phyloP scores from a whole-genome alignment of 2,888 invertebrate genomes.

The Hydroisotoma schaefferi region DNA sequence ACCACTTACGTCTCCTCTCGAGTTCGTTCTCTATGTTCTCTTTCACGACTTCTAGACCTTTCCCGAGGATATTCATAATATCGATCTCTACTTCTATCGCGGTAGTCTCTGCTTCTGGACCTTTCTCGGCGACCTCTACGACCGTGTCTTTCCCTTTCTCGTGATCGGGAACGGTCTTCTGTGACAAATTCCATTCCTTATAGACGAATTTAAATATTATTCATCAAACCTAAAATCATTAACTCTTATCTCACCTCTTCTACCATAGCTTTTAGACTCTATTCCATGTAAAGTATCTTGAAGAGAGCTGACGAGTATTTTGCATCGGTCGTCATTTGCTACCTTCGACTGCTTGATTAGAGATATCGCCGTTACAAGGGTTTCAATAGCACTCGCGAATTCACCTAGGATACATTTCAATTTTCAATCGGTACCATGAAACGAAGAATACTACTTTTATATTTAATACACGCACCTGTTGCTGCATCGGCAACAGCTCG shows the following conservation, averaged over 20 bases:
- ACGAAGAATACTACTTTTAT: not conserved
- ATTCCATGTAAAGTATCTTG: slow-evolving; percentile 96
- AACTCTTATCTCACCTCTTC: slow-evolving; percentile 27
- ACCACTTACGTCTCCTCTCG: slow-evolving; percentile 64
- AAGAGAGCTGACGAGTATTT: slow-evolving; percentile 91
- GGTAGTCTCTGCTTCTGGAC: slow-evolving; percentile 56
- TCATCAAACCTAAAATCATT: not conserved
- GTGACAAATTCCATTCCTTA: too few relatives aligned
- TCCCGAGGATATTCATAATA: slow-evolving; percentile 65
- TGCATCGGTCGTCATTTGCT: slow-evolving; percentile 93
- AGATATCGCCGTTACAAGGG: slow-evolving; percentile 96
- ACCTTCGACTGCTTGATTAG: slow-evolving; percentile 97
- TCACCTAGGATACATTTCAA: slow-evolving; percentile 66
- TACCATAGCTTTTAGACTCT: slow-evolving; percentile 93
- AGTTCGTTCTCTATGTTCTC: slow-evolving; percentile 69
- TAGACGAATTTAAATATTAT: not conserved
- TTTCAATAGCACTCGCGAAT: slow-evolving; percentile 97
- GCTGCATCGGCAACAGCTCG: slow-evolving; percentile 96
- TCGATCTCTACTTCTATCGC: slow-evolving; percentile 50
- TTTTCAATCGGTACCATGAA: slow-evolving; percentile 22
- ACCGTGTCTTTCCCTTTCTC: slow-evolving; percentile 57
- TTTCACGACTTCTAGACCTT: slow-evolving; percentile 77
- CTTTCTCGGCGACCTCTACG: slow-evolving; percentile 65
- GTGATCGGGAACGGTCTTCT: slow-evolving; percentile 56
- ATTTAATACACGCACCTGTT: slow-evolving; percentile 58